Conservation (phyloP, 2,888 invertebrate genomes). For the Odontothrips loti region DNA sequence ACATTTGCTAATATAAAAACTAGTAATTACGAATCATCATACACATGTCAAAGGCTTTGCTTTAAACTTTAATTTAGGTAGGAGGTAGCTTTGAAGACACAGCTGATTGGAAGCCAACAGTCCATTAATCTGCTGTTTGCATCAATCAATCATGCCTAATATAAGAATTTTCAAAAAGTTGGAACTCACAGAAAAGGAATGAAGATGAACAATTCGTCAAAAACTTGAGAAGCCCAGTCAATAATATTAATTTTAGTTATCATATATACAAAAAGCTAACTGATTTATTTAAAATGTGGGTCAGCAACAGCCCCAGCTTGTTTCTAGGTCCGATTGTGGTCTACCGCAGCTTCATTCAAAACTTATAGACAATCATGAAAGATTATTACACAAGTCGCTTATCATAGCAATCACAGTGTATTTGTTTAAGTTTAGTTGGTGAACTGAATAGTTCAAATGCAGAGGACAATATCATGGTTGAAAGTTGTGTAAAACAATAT, state of each 20-base stretch:
- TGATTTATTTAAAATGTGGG: constrained; percentile 17
- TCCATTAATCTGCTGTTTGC: constrained; percentile 14
- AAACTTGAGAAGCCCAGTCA: constrained; percentile 38
- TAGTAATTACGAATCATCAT: constrained; percentile 21
- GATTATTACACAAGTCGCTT: neutral
- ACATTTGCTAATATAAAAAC: constrained; percentile 24
- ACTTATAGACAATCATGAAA: constrained; percentile 1
- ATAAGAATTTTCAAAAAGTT: constrained; percentile 13
- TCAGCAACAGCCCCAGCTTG: constrained; percentile 24
- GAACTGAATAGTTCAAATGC: neutral
- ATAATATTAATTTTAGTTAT: constrained; percentile 34
- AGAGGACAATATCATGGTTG: neutral
- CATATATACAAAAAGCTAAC: constrained; percentile 28
- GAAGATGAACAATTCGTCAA: constrained; percentile 20
- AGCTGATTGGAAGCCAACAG: constrained; percentile 26
- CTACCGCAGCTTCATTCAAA: neutral
- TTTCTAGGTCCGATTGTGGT: constrained; percentile 19
- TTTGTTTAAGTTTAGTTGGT: neutral
- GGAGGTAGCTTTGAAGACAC: constrained; percentile 19
- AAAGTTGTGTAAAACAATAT: constrained; percentile 6
- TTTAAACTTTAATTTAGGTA: constrained; percentile 16
- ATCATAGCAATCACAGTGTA: constrained; percentile 20
- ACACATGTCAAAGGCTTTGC: constrained; percentile 3
- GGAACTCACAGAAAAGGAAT: constrained; percentile 18
- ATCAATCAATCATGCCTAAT: constrained; percentile 3